phyloP scores from a whole-genome alignment of 2,797 vertebrate genomes.

The Anniella stebbinsi region DNA sequence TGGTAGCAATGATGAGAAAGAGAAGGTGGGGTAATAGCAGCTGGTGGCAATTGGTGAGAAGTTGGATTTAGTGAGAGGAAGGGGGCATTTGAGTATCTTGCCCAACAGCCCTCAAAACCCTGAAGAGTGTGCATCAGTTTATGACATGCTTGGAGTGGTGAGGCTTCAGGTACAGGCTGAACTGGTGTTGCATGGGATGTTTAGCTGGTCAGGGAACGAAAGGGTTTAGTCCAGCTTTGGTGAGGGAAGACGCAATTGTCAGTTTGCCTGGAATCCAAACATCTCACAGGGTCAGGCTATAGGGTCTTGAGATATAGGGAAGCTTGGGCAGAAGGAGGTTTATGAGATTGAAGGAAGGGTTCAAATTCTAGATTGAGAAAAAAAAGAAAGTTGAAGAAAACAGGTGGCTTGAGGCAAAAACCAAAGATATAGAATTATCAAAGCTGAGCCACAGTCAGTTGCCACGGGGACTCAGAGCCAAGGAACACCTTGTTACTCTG shows the following conservation, averaged over 20 bases:
- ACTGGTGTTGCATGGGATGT: background rate
- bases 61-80: too few species aligned
- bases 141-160: too few species aligned
- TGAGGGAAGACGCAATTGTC: background rate
- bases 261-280: background rate
- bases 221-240: background rate
- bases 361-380: background rate
- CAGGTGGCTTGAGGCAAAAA: background rate
- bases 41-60: too few species aligned
- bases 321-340: background rate
- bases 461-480: background rate
- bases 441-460: background rate
- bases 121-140: background rate
- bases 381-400: background rate
- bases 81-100: too few species aligned
- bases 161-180: background rate
- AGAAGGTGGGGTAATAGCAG: too few species aligned
- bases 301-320: too few species aligned
- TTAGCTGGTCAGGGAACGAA: background rate
- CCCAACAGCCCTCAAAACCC: too few species aligned
- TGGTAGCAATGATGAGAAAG: too few species aligned
- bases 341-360: background rate
- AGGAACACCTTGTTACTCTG: background rate
- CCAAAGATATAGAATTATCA: background rate
- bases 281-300: background rate